phyloP scores from a whole-genome alignment of 2,113 vertebrate species.

The Trochalopteron elliotii region DNA sequence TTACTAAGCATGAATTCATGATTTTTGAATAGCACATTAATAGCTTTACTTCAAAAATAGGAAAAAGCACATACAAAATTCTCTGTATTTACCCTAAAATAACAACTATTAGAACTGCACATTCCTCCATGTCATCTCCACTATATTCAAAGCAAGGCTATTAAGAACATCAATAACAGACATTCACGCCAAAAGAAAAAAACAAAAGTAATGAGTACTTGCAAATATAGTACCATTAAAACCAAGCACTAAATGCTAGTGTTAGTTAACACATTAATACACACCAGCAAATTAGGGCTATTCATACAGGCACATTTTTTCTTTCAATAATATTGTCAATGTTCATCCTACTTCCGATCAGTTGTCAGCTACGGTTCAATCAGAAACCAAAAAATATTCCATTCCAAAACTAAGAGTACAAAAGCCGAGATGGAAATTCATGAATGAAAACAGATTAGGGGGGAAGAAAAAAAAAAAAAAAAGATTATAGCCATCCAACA shows the following conservation, averaged over 20 bases:
- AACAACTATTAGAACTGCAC: conserved; percentile 14
- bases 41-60: neutral
- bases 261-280: neutral
- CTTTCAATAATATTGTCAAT: conserved; percentile 4
- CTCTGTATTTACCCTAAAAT: neutral
- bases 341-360: neutral
- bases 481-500: neutral
- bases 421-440: conserved; percentile 24
- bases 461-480: neutral
- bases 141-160: conserved; percentile 3
- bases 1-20: conserved; percentile 20
- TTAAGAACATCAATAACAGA: neutral
- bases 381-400: neutral
- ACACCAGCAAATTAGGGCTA: conserved; percentile 2
- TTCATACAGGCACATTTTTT: conserved; percentile 19
- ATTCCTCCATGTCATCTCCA: neutral
- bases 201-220: neutral
- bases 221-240: conserved; percentile 15
- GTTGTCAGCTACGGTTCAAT: neutral
- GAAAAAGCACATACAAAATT: conserved; percentile 17
- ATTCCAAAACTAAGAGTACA: conserved; percentile 12
- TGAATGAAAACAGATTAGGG: neutral
- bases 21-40: conserved; percentile 5
- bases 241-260: neutral
- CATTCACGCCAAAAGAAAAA: neutral